Evolutionary conservation across 2,113 vertebrate species (phyloP).

Genomic region (Stictonetta naevosa): DNA sequence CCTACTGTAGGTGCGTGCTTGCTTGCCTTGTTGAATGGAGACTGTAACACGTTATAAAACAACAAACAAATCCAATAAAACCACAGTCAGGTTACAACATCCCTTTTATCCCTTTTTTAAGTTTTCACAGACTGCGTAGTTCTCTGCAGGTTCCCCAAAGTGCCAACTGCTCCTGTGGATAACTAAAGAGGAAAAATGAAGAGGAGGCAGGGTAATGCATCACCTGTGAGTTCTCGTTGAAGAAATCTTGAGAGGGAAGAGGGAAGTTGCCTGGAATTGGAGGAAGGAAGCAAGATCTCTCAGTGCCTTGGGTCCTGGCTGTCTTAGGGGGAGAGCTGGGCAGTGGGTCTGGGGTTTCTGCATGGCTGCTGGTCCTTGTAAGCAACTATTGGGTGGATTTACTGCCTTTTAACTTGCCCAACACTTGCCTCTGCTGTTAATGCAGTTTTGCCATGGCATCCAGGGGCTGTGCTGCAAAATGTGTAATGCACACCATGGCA

Average conservation of each 20-base stretch:
- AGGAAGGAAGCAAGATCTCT: not conserved
- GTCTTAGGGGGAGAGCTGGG: not conserved
- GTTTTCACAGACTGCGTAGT: not conserved
- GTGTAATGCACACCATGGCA: not conserved
- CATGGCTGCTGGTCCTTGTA: not conserved
- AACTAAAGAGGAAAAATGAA: not conserved
- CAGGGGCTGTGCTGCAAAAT: not conserved
- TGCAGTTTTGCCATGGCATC: not conserved
- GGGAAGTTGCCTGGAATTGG: not conserved
- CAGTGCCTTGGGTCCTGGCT: not conserved
- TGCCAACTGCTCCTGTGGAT: not conserved
- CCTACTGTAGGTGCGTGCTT: not conserved
- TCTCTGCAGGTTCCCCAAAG: not conserved
- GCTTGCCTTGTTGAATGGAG: not conserved
- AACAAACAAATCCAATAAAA: not conserved
- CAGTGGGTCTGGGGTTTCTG: not conserved
- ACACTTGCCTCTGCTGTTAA: not conserved
- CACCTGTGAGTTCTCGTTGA: accelerated
- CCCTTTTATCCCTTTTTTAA: not conserved
- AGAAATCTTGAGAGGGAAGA: not conserved
- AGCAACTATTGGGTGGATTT: not conserved
- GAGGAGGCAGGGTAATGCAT: not conserved
- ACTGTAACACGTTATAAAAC: not conserved
- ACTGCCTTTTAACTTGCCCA: not conserved
- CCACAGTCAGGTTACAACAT: not conserved